These are phyloP conservation scores for Ammodytes marinus DNA, from an alignment of 2,113 vertebrate species.

Conservation along the genomic window DNA sequence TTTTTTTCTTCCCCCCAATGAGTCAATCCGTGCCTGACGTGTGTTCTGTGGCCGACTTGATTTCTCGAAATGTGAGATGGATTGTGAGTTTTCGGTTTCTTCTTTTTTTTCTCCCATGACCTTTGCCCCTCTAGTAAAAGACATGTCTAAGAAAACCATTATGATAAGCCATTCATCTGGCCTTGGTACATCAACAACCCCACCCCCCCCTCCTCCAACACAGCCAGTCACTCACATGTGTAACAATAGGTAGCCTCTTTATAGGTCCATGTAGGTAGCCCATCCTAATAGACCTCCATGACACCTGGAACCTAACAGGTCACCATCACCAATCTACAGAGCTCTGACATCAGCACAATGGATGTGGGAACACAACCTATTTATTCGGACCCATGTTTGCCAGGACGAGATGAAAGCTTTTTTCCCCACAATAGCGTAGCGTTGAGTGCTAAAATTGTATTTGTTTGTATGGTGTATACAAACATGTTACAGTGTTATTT, in stretches of 20 bases:
- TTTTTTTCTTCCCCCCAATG: not conserved
- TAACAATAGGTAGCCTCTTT: conserved; percentile 63
- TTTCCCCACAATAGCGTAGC: conserved; percentile 25
- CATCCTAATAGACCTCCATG: conserved; percentile 61
- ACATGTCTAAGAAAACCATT: conserved; percentile 72
- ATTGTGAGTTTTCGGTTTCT: conserved; percentile 56
- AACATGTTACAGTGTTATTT: conserved; percentile 20
- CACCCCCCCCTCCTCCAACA: conserved; percentile 11
- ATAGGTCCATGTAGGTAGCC: no score
- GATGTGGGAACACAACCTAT: conserved; percentile 11
- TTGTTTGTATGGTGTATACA: conserved; percentile 9
- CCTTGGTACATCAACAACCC: conserved; percentile 24
- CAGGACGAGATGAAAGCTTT: conserved; percentile 4
- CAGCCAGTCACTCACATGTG: conserved; percentile 29
- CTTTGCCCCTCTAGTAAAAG: conserved; percentile 70
- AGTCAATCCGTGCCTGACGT: conserved; percentile 13
- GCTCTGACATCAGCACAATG: conserved; percentile 54
- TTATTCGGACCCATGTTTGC: conserved; percentile 32
- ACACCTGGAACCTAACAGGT: conserved; percentile 75
- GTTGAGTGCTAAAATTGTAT: conserved; percentile 7
- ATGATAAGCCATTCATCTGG: conserved; percentile 73
- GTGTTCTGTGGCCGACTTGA: conserved; percentile 20
- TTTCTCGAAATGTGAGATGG: conserved; percentile 58
- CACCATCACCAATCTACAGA: conserved; percentile 47
- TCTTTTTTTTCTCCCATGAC: conserved; percentile 74